Base-by-base conservation (phyloP, 2,113 vertebrate genomes). In the Sphaerodactylus townsendi region DNA sequence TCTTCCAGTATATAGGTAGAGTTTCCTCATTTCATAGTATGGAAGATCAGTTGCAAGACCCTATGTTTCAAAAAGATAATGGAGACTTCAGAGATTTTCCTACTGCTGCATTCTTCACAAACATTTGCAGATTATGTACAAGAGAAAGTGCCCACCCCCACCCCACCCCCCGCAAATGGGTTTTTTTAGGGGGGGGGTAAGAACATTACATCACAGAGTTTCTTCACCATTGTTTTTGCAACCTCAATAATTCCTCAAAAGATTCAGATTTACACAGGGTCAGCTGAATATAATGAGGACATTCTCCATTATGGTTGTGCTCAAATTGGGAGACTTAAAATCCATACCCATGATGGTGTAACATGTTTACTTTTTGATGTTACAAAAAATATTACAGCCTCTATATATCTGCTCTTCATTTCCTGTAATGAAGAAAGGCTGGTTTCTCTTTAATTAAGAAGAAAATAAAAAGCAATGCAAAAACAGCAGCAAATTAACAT, bases 281-380 rank as follows among this genome's bases (percentile, higher is more conserved):
- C 78, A 25, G 53, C 66, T 2, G 78, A 85, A 56, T 0, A 44
- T 50, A 21, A 35, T 5, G 48, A 0, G 0, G 85, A 90, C 74
- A 73, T 65, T 10, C 77, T 79, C 53, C 9, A 72, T 77, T 37
- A 81, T 1, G 82, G 88, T 30, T 28, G 30, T 0, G 9, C 77
- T 1, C 70, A 41, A 65, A 3, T 1, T 6, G 89, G 85, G 5
- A 30, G 37, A 2, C 10, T 1, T 0, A 81, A 33, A n/a, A 0
- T 46, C 0, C 0, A 23, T 41, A 53, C 0, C 0, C 68, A 10
- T 1, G 13, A 0, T 0, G 1, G 25, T 3, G 2, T 30, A 62
- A 70, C 3, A 0, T 77, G 84, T 72, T 37, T 56, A 41, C 5
- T 0, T 2, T 92, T 35, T 0, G 64, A n/a, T n/a, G n/a, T n/a